Conservation (phyloP, 2,113 vertebrate species). For the Saccopteryx leptura region DNA sequence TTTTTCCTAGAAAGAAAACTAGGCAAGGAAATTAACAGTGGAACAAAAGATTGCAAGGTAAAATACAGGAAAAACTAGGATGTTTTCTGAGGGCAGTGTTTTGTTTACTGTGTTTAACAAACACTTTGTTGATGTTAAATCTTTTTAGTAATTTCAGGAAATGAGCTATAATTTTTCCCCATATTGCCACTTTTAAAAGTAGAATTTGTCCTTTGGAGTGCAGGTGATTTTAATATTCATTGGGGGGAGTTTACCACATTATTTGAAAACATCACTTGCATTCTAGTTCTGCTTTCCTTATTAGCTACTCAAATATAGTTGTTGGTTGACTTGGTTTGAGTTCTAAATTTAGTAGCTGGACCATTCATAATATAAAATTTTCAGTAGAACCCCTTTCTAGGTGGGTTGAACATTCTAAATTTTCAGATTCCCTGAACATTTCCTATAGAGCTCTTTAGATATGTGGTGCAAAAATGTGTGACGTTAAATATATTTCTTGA, state of each 20-base stretch:
- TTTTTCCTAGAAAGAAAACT: background rate
- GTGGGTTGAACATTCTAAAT: conserved; percentile 69
- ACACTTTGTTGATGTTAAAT: background rate
- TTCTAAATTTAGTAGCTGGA: conserved; percentile 60
- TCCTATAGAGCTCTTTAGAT: conserved; percentile 51
- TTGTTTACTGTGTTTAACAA: conserved; percentile 41
- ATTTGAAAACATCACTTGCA: conserved; percentile 52
- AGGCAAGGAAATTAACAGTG: conserved; percentile 30
- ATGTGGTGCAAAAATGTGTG: conserved; percentile 66
- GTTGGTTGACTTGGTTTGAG: conserved; percentile 56
- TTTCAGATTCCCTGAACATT: conserved; percentile 61
- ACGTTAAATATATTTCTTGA: conserved; percentile 41
- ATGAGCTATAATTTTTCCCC: conserved; percentile 51
- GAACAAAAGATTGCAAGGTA: background rate
- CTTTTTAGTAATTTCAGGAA: conserved; percentile 50
- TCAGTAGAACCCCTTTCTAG: conserved; percentile 55
- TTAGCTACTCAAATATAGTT: conserved; percentile 56
- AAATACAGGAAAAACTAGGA: conserved; percentile 29
- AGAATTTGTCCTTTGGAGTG: background rate
- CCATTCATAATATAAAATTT: conserved; percentile 36
- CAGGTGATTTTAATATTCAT: conserved; percentile 66
- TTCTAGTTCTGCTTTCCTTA: conserved; percentile 69
- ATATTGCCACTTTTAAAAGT: conserved; percentile 62
- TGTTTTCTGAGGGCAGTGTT: conserved; percentile 13
- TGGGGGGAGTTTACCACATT: conserved; percentile 7